A percentile compares a stretch with the other conserved stretches of the same genome.
phyloP scores from a whole-genome alignment of 2,113 vertebrate species.

The Orthonyx spaldingii region DNA sequence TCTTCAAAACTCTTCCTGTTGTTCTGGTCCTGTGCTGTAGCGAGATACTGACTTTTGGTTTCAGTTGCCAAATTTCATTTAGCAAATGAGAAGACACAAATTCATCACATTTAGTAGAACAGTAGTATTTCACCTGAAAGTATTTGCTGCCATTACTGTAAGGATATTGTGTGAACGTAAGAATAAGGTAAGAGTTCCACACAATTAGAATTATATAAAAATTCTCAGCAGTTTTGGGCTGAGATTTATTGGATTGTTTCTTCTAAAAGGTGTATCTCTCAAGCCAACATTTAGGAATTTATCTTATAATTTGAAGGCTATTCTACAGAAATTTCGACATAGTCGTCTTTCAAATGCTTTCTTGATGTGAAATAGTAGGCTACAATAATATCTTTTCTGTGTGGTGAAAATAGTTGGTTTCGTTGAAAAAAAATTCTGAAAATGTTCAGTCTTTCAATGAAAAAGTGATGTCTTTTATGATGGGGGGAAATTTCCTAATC shows the following conservation, averaged over 20 bases:
- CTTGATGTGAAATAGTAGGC: background rate
- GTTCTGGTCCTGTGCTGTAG: background rate
- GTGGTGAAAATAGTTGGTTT: background rate
- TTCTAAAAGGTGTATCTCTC: background rate
- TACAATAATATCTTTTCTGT: background rate
- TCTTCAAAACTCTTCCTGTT: background rate
- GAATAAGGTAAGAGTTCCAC: background rate
- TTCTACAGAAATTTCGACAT: background rate
- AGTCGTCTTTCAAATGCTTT: background rate
- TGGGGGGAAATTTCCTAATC: background rate
- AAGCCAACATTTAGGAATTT: background rate
- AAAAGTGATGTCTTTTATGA: background rate
- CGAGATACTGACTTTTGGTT: background rate
- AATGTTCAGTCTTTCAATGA: background rate
- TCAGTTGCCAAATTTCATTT: background rate
- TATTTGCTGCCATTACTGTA: background rate
- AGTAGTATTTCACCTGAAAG: background rate
- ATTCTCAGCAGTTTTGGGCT: background rate
- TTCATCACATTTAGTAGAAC: background rate
- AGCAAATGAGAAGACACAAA: background rate
- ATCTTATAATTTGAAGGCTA: background rate
- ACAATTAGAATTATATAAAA: background rate
- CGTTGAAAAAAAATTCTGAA: background rate
- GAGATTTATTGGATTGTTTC: background rate
- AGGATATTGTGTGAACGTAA: background rate